phyloP scores from a whole-genome alignment of 2,113 vertebrate genomes.

The Melanerpes aurifrons region DNA sequence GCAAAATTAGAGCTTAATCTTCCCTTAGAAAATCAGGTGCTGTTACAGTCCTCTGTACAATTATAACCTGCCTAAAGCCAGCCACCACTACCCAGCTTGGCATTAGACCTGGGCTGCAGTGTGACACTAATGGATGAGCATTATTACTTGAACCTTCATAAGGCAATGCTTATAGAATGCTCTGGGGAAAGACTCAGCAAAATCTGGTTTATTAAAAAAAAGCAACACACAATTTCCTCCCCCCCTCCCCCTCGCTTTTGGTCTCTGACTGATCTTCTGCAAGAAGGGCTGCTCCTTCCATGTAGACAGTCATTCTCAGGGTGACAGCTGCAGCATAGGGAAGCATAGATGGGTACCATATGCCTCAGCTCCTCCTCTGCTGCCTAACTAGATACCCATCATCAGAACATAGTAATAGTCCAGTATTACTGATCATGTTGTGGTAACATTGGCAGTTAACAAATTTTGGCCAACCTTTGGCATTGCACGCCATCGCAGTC shows the following conservation, averaged over 20 bases:
- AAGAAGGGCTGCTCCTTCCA: neutral
- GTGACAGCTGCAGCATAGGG: neutral
- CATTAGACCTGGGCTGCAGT: neutral
- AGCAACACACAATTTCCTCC: no score
- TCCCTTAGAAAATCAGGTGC: neutral
- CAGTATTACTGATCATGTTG: no score
- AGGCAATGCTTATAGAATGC: neutral
- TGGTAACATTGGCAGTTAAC: neutral
- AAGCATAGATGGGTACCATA: rapidly evolving
- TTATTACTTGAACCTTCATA: neutral
- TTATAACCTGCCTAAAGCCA: neutral
- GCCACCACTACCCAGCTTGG: neutral
- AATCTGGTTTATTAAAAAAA: neutral
- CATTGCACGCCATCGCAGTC: neutral
- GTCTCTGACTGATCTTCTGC: neutral
- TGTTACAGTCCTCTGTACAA: neutral
- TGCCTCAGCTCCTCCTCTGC: neutral
- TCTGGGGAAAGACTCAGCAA: neutral
- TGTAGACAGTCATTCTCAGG: neutral
- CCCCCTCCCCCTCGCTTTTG: neutral
- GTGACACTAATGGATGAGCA: neutral
- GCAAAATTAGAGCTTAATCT: neutral
- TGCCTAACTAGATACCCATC: rapidly evolving
- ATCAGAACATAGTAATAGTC: neutral
- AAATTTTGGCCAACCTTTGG: neutral